Evolutionary conservation across 2,113 vertebrate species (phyloP), one percentile per base, ranked within the genome.

Genomic region (Zosterops pallidus): DNA sequence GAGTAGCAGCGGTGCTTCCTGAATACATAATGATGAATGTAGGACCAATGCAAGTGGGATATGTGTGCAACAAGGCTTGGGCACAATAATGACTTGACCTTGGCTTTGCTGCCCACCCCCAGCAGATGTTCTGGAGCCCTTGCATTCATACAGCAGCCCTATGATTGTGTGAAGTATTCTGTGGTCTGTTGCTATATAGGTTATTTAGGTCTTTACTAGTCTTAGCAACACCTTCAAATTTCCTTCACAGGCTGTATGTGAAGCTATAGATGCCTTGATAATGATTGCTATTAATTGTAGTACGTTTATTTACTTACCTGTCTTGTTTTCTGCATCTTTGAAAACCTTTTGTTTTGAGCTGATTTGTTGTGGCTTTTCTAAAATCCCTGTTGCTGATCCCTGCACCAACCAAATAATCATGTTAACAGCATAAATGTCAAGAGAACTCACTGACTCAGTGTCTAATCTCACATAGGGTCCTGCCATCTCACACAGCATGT

Each of bases 401-500:
- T n/a, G 5, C 44, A 39, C 3, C 20, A 39, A 52, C 11, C 13
- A 46, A 50, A 17, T 47, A 42, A 29, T 28, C 24, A 3, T 28
- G 15, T 85, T 77, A 53, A 68, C 52, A 44, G 33, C 9, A 8
- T 47, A 15, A 52, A 28, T 3, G 5, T 35, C 37, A 50, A 2
- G 3, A 56, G 41, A 69, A 7, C 29, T 53, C 14, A 14, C 1
- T 62, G 67, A 26, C 26, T 13, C 14, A 29, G 20, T 22, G 39
- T 22, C 13, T 37, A 15, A 41, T n/a, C 37, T 70, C 4, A 1
- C 0, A 3, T 3, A 13, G 21, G 29, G n/a, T 37, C 67, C 52
- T 74, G 35, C 28, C 1, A 1, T 55, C 39, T 82, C 59, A 12
- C 16, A 22, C 1, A 2, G 13, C 44, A 12, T 0, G 0, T 4